A percentile compares a stretch with the other conserved stretches of the same genome.
Conservation (phyloP, 2,113 vertebrate genomes). For the Mustela lutreola region DNA sequence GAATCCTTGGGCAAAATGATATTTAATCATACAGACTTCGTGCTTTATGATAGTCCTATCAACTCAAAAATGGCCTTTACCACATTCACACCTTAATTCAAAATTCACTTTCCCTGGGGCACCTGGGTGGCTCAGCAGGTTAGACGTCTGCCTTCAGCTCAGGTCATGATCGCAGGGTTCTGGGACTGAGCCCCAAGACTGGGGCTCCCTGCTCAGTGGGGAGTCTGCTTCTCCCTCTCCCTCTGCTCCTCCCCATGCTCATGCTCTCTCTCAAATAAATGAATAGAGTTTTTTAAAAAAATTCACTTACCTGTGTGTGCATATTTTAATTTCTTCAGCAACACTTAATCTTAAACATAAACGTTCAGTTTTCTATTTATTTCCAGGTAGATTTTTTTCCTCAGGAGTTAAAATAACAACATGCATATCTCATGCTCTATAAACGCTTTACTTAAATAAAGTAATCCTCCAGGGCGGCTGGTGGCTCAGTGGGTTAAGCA, state of each 20-base stretch:
- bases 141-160: not conserved
- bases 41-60: conserved; percentile 8
- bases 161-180: not conserved
- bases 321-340: conserved; percentile 33
- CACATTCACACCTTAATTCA: not conserved
- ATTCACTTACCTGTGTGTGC: not conserved
- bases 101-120: not conserved
- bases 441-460: conserved; percentile 18
- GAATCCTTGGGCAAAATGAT: not conserved
- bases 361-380: not conserved
- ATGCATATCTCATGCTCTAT: not conserved
- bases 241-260: not conserved
- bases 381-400: not conserved
- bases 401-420: not conserved
- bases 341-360: not conserved
- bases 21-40: not conserved
- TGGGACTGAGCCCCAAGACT: too few species aligned
- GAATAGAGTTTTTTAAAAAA: not conserved
- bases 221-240: not conserved
- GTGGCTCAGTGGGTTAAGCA: too few species aligned
- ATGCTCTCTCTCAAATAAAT: not conserved
- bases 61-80: not conserved
- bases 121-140: not conserved
- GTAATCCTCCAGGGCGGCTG: not conserved
- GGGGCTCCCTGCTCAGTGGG: not conserved